Evolutionary conservation across 37 sponge, comb jelly and placozoan genomes (phyloP), one percentile per base, ranked within the genome.

Genomic region (Diacarnus erythraeanus): DNA sequence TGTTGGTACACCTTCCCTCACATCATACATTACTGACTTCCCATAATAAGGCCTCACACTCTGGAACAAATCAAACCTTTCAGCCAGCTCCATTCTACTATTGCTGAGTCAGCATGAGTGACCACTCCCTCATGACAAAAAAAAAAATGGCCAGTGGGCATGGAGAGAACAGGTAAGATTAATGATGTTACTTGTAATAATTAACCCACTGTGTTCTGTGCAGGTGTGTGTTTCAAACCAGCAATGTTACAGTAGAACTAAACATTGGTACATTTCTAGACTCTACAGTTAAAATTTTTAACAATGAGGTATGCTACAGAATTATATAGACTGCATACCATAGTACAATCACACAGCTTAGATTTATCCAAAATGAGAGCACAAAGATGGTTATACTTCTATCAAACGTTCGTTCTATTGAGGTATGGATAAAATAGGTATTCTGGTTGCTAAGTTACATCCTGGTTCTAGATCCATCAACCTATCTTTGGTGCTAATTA

Each of bases 401-500:
- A 12, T 51, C 56, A 41, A 12, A 22, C n/a, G 69, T 87, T 20
- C 42, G 10, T 25, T 58, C 82, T 21, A 81, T 87, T 33, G 56
- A 87, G 59, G 88, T 87, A 75, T 47, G 59, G 1, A 43, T 75
- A 36, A 43, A 44, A 75, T 42, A 31, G 25, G 71, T 15, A 39
- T 38, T 43, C 5, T 2, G 23, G 35, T 38, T 30, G 1, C 38
- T 80, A 38, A 33, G 47, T 47, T 20, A 3, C 2, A 30, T 70
- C 33, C 15, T 38, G 36, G 21, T 37, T 73, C 33, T 38, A 87
- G 87, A 59, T 87, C 12, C 88, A 87, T 58, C 88, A 87, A 38
- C 88, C 88, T 6, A 87, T 87, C 76, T 87, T 87, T 70, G 71
- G 88, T 29, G 82, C 88, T 18, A 87, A 87, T 56, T 87, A 87